Conservation (phyloP, 2,113 vertebrate genomes). For the Azemiops feae region DNA sequence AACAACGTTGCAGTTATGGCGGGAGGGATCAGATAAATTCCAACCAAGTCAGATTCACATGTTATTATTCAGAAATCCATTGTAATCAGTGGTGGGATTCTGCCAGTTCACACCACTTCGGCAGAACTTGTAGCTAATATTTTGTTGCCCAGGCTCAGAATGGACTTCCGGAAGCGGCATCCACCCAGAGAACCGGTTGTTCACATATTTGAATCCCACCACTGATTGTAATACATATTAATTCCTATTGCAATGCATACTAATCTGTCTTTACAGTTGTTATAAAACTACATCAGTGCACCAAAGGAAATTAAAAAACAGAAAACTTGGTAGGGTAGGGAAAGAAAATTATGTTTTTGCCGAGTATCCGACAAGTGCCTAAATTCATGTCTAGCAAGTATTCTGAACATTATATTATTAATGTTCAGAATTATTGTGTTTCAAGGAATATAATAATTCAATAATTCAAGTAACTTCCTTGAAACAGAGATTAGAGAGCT, state of each 20-base stretch:
- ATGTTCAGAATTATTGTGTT: background rate
- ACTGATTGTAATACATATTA: background rate
- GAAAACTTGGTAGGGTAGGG: background rate
- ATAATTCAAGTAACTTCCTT: background rate
- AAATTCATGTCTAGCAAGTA: background rate
- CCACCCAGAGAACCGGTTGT: too few species aligned
- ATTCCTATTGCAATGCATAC: background rate
- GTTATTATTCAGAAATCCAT: background rate
- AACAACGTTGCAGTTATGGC: background rate
- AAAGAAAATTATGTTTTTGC: background rate
- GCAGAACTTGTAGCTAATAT: too few species aligned
- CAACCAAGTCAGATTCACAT: background rate
- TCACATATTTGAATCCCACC: too few species aligned
- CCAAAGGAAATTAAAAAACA: background rate
- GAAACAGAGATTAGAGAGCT: background rate
- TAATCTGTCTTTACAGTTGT: background rate
- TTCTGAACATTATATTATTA: background rate
- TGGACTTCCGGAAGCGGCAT: too few species aligned
- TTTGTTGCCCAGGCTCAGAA: too few species aligned
- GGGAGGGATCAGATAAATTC: background rate
- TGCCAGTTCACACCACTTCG: too few species aligned
- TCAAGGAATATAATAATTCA: background rate
- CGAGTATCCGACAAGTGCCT: background rate
- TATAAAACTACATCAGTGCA: background rate
- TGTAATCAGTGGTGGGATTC: background rate